These are phyloP conservation scores for Seira sanloemensis DNA, from an alignment of 2,888 invertebrate genomes.

Conservation along the genomic window DNA sequence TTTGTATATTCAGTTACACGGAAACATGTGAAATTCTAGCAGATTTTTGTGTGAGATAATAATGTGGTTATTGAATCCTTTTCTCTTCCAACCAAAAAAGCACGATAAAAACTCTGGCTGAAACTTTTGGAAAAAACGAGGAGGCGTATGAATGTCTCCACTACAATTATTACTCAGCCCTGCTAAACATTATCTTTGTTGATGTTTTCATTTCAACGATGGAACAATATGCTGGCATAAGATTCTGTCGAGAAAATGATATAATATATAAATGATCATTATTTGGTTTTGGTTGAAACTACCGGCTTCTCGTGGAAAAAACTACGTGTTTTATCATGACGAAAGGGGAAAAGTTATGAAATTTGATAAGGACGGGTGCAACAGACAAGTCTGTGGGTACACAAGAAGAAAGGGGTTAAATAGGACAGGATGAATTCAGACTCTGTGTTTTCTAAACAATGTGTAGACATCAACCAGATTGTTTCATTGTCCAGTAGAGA, in stretches of 20 bases:
- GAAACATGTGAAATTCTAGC: slow-evolving; percentile 56
- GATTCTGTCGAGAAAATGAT: slow-evolving; percentile 36
- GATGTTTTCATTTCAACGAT: background rate
- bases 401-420: slow-evolving; percentile 36
- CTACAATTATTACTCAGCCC: background rate
- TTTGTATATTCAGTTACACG: slow-evolving; percentile 45
- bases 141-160: slow-evolving; percentile 32
- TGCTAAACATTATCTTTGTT: background rate
- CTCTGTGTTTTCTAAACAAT: too few relatives aligned
- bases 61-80: slow-evolving; percentile 62
- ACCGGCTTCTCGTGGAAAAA: background rate
- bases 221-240: background rate
- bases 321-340: slow-evolving; percentile 40
- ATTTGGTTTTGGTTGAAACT: background rate
- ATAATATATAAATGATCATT: background rate
- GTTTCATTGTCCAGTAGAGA: slow-evolving; percentile 25
- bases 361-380: slow-evolving; percentile 39
- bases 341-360: slow-evolving; percentile 43
- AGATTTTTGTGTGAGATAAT: slow-evolving; percentile 48
- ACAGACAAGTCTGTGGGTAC: slow-evolving; percentile 7
- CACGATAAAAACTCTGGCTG: background rate
- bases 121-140: slow-evolving; percentile 32
- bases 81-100: slow-evolving; percentile 33
- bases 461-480: slow-evolving; percentile 21
- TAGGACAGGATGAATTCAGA: background rate